Base-by-base conservation (phyloP, 2,797 vertebrate genomes). In the Dermochelys coriacea region DNA sequence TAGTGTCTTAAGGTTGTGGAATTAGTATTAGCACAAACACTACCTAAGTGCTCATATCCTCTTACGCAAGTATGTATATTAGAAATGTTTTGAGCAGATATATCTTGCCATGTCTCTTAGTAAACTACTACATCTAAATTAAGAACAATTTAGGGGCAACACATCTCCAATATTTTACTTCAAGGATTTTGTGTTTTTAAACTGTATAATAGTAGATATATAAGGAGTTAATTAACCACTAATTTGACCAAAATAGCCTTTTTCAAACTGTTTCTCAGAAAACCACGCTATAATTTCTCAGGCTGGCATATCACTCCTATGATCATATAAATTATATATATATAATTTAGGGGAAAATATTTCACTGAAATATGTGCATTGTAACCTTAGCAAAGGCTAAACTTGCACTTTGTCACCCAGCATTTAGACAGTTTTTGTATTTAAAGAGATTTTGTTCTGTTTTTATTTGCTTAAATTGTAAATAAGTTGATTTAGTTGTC, bases 391-490 rank as follows among this genome's bases (percentile, higher is more conserved):
- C 19, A 41, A 41, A 71, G 21, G 68, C 37, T 12, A 94, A 91
- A 75, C 75, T 79, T 86, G 82, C 27, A 31, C 29, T 47, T 59
- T 79, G 50, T 10, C 31, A 21, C 18, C 50, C 18, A 23, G 18
- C 74, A 3, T 4, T 91, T 2, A 3, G 5, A 15, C 88, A 89
- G 3, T 49, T 29, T 29, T 29, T 49, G 21, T 47, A 47, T 47
- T 29, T 77, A 77, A 77, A 31, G 45, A 27, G 6, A 31, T 49
- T 77, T 29, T 77, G 41, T 54, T 77, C 80, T 7, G 51, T 47
- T 92, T 94, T 91, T 34, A 78, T 84, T 91, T 95, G 55, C 84
- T 3, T 83, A 1, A 74, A 3, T 55, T 86, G 29, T 47, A 77
- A 49, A 49, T 77, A 49, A 31, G 2, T 16, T 77, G 47, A 8